Conservation (phyloP, 2,888 invertebrate species). For the Chloromyia formosa region DNA sequence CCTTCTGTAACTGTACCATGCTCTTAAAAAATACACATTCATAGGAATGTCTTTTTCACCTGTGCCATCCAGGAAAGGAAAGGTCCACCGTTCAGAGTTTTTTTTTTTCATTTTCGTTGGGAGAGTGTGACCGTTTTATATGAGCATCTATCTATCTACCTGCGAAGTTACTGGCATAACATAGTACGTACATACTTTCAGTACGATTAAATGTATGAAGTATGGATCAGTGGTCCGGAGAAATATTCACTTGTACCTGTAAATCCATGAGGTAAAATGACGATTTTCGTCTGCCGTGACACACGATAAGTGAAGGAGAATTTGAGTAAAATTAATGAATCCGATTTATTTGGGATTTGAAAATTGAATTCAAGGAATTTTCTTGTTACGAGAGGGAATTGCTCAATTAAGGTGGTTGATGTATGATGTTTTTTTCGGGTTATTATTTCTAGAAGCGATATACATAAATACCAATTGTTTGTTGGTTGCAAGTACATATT, state of each 20-base stretch:
- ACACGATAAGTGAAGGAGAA: slow-evolving; percentile 38
- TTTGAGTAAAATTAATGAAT: slow-evolving; percentile 43
- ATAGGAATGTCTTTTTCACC: slow-evolving; percentile 18
- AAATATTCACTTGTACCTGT: too few relatives aligned
- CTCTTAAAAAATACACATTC: slow-evolving; percentile 1
- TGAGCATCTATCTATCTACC: background rate
- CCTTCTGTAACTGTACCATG: slow-evolving; percentile 24
- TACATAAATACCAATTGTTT: too few relatives aligned
- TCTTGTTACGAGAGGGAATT: background rate
- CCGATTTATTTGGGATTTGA: slow-evolving; percentile 39
- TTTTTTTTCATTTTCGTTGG: too few relatives aligned
- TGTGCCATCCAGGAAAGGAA: background rate
- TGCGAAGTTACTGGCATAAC: background rate
- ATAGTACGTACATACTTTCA: too few relatives aligned
- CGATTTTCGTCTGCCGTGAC: slow-evolving; percentile 9
- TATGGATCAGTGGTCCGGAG: too few relatives aligned
- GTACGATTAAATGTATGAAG: too few relatives aligned
- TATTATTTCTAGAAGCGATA: too few relatives aligned
- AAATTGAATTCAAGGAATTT: slow-evolving; percentile 42
- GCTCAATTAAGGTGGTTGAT: too few relatives aligned
- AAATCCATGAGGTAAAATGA: background rate
- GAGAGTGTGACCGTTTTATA: background rate
- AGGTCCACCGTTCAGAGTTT: background rate
- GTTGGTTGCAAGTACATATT: too few relatives aligned
- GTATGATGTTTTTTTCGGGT: too few relatives aligned